Evolutionary conservation across 2,797 vertebrate species (phyloP).

Genomic region (Urocyon cinereoargenteus): DNA sequence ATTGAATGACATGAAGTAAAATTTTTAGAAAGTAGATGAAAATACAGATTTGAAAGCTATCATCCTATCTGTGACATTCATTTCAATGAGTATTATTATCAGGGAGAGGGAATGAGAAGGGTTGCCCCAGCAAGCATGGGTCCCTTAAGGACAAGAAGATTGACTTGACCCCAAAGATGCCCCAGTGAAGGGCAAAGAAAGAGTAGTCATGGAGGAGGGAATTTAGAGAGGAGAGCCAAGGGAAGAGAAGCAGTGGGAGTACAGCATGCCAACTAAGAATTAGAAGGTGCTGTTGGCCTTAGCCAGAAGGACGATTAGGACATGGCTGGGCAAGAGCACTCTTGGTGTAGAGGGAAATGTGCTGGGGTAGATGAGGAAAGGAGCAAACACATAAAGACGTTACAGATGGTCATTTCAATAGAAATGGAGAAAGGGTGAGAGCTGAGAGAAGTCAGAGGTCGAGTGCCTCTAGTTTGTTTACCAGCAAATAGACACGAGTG

Average conservation of each 20-base stretch:
- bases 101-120: neutral
- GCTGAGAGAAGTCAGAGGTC: neutral
- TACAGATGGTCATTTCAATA: neutral
- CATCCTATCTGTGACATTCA: neutral
- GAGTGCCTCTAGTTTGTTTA: neutral
- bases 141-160: neutral
- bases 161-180: neutral
- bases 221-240: neutral
- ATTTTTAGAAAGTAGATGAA: slow-evolving; percentile 3
- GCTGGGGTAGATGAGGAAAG: neutral
- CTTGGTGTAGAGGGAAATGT: neutral
- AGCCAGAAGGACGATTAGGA: neutral
- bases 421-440: neutral
- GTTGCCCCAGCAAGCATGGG: neutral
- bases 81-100: neutral
- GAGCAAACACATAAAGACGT: neutral
- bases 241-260: neutral
- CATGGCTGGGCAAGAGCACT: neutral
- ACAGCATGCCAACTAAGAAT: neutral
- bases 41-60: neutral
- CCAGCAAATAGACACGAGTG: neutral
- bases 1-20: slow-evolving; percentile 6
- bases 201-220: neutral
- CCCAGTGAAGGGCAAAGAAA: neutral
- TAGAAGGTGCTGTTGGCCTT: neutral